Evolutionary conservation across 2,888 invertebrate genomes (phyloP), one percentile per base, ranked within the genome.

Genomic region (Orgyia antiqua): DNA sequence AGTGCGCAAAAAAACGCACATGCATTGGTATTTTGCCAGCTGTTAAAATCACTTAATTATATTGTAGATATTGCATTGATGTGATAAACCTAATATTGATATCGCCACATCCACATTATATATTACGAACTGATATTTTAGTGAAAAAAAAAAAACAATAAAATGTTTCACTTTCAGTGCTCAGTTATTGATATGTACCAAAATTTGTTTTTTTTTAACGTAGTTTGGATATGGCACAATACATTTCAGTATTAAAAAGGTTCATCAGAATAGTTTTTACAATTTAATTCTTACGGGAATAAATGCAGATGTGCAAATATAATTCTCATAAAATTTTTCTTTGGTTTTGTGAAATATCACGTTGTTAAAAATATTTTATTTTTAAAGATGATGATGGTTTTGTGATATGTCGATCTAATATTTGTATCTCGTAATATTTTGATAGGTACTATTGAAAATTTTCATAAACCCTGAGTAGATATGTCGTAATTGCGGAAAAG

Each of bases 281-380:
- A 26, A 13, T 45, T 42, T 57, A 57, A 57, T 63, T 59, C 64
- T n/a, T 67, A 71, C 51, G 60, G 58, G 58, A 70, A 65, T 80
- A 77, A 75, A 77, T 78, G 78, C 78, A 64, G 48, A 47, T 48
- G 33, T 63, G 66, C 60, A 67, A 63, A 57, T 57, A 58, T 63
- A 57, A 66, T 71, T 62, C 68, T 62, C 67, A 67, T 63, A 49
- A 58, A 60, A 13, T 50, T 67, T 72, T 66, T 86, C 83, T 84
- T 86, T 86, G 86, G 86, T 67, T 80, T 79, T 80, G 76, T 76
- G 82, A 78, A 69, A 71, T 84, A 84, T 86, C 84, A 86, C 84
- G 71, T 73, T 64, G 69, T 79, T 54, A 68, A 68, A 60, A 75
- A 72, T 78, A 75, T 70, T 73, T 77, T 72, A 42, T 62, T 60